phyloP scores from a whole-genome alignment of 1,140 invertebrate genomes.

The Orius insidiosus region DNA sequence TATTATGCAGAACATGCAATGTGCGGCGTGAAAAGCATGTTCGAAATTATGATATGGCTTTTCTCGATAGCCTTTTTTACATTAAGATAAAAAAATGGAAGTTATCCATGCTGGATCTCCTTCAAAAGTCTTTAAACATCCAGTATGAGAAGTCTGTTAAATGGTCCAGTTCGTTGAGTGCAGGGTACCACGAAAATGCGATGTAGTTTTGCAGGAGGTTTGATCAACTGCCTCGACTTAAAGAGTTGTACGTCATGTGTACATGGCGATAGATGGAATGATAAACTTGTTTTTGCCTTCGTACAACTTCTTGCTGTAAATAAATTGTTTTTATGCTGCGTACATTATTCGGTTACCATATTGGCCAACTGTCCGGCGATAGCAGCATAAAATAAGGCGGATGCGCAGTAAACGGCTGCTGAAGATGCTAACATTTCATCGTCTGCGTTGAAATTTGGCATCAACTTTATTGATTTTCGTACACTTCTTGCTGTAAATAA shows the following conservation, averaged over 20 bases:
- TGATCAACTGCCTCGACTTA: not conserved
- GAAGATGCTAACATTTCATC: not conserved
- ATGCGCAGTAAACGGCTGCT: slow-evolving; percentile 3
- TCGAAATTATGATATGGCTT: slow-evolving; percentile 40
- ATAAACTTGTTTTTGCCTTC: slow-evolving; percentile 6
- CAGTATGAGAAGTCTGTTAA: slow-evolving; percentile 7
- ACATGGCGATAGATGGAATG: not conserved
- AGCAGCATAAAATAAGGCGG: slow-evolving; percentile 2
- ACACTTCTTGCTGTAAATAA: not conserved
- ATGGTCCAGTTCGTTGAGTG: slow-evolving; percentile 2
- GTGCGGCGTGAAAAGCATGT: slow-evolving; percentile 36
- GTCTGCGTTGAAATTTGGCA: not conserved
- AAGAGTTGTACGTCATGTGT: not conserved
- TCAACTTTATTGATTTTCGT: too few relatives aligned
- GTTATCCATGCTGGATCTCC: slow-evolving; percentile 7
- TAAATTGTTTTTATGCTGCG: too few relatives aligned
- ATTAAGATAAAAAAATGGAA: slow-evolving; percentile 29
- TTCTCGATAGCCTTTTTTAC: slow-evolving; percentile 28
- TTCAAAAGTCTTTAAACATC: slow-evolving; percentile 10
- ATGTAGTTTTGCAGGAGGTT: slow-evolving; percentile 5
- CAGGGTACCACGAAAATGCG: slow-evolving; percentile 10
- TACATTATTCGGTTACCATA: not conserved
- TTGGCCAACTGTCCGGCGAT: slow-evolving; percentile 5
- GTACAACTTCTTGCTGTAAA: not conserved
- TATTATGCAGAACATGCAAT: slow-evolving; percentile 36